Base-by-base conservation (phyloP, 2,113 vertebrate species). In the Corythaixoides concolor region DNA sequence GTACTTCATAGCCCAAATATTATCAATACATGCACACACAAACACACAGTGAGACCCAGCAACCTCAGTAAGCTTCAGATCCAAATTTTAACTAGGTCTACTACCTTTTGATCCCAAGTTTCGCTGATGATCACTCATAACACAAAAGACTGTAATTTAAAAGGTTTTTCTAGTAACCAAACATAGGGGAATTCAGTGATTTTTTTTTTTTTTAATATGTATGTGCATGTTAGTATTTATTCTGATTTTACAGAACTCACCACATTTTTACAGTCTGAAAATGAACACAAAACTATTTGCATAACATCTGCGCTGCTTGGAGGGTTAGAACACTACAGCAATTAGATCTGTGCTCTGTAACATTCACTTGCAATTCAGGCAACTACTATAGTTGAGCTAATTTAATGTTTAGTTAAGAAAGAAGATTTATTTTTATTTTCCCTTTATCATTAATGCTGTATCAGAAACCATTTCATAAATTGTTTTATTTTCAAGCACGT, bases 281-380 rank as follows among this genome's bases (percentile, higher is more conserved):
- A 97, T 90, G 85, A 97, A 72, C 52, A 91, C 83, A 94, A 93
- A 95, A 83, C 26, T 67, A 97, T 98, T 98, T 97, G 94, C 96
- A 95, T 97, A 98, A 95, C 96, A 97, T 97, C 98, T 98, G 97
- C 87, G 97, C 91, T 97, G 94, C 97, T 97, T 94, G 87, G 88
- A 97, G 96, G 81, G 75, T 26, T 97, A 90, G 85, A 97, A 87
- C 75, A 81, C 81, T 93, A 89, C 75, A 95, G 92, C 77, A 97
- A 97, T 98, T 97, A 97, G 89, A 69, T 95, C 59, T 33, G 45
- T 89, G 24, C 81, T 97, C 91, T 93, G 21, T 85, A 97, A 94
- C 26, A 82, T 62, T 94, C 73, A 85, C 89, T 78, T 89, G 89
- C 77, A 93, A 60, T 90, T 88, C 82, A 70, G 74, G 75, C 53